Evolutionary conservation across 2,888 invertebrate species (phyloP).

Genomic region (Zaprionus lineosus): DNA sequence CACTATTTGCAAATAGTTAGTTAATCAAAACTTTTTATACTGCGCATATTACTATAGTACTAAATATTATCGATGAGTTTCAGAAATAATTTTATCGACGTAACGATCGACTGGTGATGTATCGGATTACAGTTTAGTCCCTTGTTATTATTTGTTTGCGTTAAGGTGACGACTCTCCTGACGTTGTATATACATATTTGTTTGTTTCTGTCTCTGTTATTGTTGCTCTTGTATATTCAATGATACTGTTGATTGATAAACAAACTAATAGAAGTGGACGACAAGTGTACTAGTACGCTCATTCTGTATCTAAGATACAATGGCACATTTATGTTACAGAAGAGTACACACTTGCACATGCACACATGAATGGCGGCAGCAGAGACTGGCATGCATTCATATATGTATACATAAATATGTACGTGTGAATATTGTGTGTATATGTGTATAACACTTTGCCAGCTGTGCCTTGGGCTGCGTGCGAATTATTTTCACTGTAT

Average conservation of each 20-base stretch:
- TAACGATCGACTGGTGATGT: too few species aligned
- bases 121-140: background rate
- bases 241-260: slow-evolving; percentile 41
- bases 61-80: too few species aligned
- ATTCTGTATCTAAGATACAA: slow-evolving; percentile 17
- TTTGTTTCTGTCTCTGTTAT: slow-evolving; percentile 14
- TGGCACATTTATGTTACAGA: background rate
- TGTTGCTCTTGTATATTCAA: slow-evolving; percentile 15
- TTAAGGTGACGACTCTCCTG: too few species aligned
- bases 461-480: slow-evolving; percentile 41
- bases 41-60: too few species aligned
- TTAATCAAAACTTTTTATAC: too few species aligned
- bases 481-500: slow-evolving; percentile 45
- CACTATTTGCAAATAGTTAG: too few species aligned
- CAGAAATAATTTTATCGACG: too few species aligned
- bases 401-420: background rate
- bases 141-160: slow-evolving; percentile 10
- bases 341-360: background rate
- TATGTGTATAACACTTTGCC: slow-evolving; percentile 12
- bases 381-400: too few species aligned
- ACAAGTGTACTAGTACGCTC: slow-evolving; percentile 36
- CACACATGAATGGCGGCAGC: slow-evolving; percentile 4
- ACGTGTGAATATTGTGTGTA: background rate
- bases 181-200: too few species aligned
- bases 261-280: slow-evolving; percentile 36